These are phyloP conservation scores for Octodon degus DNA, from an alignment of 2,113 vertebrate species.

Conservation along the genomic window DNA sequence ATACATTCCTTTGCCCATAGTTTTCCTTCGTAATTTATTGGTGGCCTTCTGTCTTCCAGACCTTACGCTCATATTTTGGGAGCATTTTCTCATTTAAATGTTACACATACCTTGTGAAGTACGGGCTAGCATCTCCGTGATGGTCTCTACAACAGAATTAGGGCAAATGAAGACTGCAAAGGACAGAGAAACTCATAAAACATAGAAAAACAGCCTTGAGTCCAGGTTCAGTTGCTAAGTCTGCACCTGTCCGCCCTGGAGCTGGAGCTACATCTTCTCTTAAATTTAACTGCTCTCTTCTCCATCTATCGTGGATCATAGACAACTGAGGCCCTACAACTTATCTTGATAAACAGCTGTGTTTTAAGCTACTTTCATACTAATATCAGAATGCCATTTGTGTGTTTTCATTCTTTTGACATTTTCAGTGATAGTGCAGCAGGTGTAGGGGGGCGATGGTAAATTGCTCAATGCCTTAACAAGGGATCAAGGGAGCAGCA, in stretches of 20 bases:
- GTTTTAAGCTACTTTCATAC: neutral
- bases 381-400: neutral
- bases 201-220: neutral
- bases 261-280: neutral
- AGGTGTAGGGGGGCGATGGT: neutral
- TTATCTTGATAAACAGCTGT: neutral
- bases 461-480: neutral
- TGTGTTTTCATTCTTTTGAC: neutral
- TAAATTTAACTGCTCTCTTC: neutral
- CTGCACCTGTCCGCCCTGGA: neutral
- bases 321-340: neutral
- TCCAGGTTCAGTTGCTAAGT: neutral
- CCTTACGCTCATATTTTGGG: neutral
- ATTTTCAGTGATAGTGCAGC: neutral
- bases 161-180: neutral
- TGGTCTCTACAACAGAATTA: neutral
- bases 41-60: neutral
- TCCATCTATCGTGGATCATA: neutral
- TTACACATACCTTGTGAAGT: neutral
- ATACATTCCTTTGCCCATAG: neutral
- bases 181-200: neutral
- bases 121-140: neutral
- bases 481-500: neutral
- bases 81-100: conserved; percentile 10
- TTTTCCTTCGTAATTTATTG: neutral